Conservation (phyloP, 2,888 invertebrate species). For the Himalopsyche tibetana region DNA sequence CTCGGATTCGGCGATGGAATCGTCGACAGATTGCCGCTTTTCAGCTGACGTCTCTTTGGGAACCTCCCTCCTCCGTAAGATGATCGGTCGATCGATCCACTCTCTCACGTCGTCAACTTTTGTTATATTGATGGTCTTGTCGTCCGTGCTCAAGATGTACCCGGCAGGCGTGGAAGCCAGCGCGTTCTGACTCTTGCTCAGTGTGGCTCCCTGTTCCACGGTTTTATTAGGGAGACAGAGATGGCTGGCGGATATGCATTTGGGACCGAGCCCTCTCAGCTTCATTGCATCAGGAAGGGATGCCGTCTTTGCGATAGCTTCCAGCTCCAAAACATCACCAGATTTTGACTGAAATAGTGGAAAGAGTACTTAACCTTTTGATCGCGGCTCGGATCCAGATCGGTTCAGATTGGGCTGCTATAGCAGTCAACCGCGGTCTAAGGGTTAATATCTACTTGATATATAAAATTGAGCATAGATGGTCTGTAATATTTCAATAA, state of each 20-base stretch:
- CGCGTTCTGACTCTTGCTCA: conserved; percentile 69
- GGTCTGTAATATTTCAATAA: too few species aligned
- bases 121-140: conserved; percentile 70
- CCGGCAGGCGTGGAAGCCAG: conserved; percentile 69
- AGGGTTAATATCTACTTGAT: too few species aligned
- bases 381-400: too few species aligned
- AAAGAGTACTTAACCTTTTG: conserved; percentile 19
- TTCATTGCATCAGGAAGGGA: conserved; percentile 46
- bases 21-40: conserved; percentile 64
- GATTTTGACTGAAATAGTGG: conserved; percentile 62
- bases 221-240: conserved; percentile 67
- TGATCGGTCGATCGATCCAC: conserved; percentile 73
- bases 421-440: too few species aligned
- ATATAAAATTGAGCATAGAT: too few species aligned
- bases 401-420: too few species aligned
- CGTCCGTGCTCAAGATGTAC: conserved; percentile 72
- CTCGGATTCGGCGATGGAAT: conserved; percentile 52
- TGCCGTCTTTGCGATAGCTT: conserved; percentile 40
- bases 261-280: conserved; percentile 67
- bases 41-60: conserved; percentile 61
- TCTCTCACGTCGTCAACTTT: conserved; percentile 75
- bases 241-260: conserved; percentile 75
- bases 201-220: conserved; percentile 66
- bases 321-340: conserved; percentile 59
- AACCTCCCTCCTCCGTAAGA: conserved; percentile 67